A percentile compares a stretch with the other conserved stretches of the same genome.
These are phyloP conservation scores for Catostomus latipinnis DNA, from an alignment of 2,797 vertebrate species.

Conservation along the genomic window DNA sequence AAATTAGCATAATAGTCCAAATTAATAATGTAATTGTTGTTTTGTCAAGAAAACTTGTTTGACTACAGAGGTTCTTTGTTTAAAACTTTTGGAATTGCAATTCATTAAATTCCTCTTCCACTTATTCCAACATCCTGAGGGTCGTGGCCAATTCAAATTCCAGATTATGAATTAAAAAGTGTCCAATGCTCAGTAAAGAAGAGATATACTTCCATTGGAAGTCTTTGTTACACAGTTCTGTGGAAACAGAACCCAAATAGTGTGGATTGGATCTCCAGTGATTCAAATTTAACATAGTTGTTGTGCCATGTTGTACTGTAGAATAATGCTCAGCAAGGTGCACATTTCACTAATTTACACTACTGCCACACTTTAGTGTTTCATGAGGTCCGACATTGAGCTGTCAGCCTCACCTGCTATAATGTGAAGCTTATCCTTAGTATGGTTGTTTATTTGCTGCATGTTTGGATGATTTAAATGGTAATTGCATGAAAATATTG, in stretches of 20 bases:
- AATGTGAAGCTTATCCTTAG: neutral
- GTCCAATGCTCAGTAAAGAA: no score
- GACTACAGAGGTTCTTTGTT: no score
- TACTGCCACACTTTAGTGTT: slow-evolving; percentile 5
- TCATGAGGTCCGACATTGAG: slow-evolving; percentile 1
- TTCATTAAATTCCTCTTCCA: no score
- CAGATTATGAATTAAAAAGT: neutral
- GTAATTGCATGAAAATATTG: neutral
- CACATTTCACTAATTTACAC: slow-evolving; percentile 12
- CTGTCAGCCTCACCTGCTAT: slow-evolving; percentile 23
- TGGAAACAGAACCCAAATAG: neutral
- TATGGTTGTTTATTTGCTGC: neutral
- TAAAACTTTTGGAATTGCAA: no score
- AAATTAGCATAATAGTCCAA: no score
- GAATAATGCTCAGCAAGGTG: slow-evolving; percentile 37
- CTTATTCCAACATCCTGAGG: no score
- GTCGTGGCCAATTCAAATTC: no score
- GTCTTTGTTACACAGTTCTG: slow-evolving; percentile 4
- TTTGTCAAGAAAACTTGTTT: no score
- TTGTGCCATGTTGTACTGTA: slow-evolving; percentile 9
- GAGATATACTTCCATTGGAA: neutral
- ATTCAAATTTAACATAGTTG: slow-evolving; percentile 25
- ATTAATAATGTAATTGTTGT: no score
- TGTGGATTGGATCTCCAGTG: slow-evolving; percentile 19
- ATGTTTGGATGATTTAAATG: neutral